These are phyloP conservation scores for Gymnoscopelus microlampas DNA, from an alignment of 2,797 vertebrate species.

Conservation along the genomic window DNA sequence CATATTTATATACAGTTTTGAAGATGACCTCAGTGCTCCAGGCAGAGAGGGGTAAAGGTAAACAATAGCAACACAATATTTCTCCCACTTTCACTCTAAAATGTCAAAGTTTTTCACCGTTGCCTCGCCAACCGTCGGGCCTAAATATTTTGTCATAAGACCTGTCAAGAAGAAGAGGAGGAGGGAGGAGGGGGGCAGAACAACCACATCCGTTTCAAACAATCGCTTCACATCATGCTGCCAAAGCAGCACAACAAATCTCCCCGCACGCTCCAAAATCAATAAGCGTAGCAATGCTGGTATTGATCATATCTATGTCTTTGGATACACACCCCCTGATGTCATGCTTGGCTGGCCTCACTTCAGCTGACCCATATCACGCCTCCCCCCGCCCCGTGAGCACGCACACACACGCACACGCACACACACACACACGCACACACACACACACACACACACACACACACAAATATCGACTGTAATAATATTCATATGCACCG, in stretches of 20 bases:
- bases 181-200: too few relatives aligned
- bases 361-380: background rate
- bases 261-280: constrained; percentile 69
- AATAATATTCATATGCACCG: constrained; percentile 26
- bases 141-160: constrained; percentile 42
- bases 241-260: constrained; percentile 68
- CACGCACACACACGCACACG: too few relatives aligned
- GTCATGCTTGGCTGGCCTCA: constrained; percentile 48
- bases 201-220: constrained; percentile 35
- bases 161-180: constrained; percentile 11
- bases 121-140: constrained; percentile 18
- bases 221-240: constrained; percentile 60
- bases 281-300: constrained; percentile 65
- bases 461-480: constrained; percentile 13
- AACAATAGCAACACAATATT: constrained; percentile 51
- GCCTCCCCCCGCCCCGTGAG: too few relatives aligned
- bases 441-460: too few relatives aligned
- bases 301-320: constrained; percentile 73
- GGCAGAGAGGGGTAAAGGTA: too few relatives aligned
- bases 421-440: too few relatives aligned
- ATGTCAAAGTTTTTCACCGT: constrained; percentile 44
- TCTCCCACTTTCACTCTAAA: constrained; percentile 42
- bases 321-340: constrained; percentile 53
- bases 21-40: too few relatives aligned
- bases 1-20: too few relatives aligned